Percentiles rank a stretch among this genome's conserved stretches.
These are phyloP conservation scores for Dipodomys merriami DNA, from an alignment of 2,113 vertebrate genomes.

Conservation along the genomic window DNA sequence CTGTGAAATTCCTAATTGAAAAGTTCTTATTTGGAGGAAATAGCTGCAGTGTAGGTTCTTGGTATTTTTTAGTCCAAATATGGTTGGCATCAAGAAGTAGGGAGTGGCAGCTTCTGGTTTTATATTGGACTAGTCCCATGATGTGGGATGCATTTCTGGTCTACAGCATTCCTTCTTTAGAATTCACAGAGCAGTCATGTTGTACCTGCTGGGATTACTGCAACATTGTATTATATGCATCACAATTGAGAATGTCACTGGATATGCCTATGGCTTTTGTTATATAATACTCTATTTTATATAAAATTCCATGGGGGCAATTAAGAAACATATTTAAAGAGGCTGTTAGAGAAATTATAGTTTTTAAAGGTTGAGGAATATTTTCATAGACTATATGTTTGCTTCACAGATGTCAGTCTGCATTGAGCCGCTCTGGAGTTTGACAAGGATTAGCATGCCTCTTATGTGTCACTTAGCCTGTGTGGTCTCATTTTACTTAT, in stretches of 20 bases:
- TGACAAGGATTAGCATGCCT: not conserved
- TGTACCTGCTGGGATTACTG: not conserved
- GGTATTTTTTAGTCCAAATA: not conserved
- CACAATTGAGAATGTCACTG: not conserved
- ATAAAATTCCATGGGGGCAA: not conserved
- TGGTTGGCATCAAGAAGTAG: not conserved
- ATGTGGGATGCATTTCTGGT: not conserved
- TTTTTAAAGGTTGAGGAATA: not conserved
- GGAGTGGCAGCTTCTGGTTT: not conserved
- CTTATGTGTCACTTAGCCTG: not conserved
- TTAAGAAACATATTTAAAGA: not conserved
- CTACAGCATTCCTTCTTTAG: not conserved
- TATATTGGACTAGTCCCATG: not conserved
- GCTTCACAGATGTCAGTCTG: not conserved
- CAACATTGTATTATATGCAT: not conserved
- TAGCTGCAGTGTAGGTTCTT: not conserved
- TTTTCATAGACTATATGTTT: not conserved
- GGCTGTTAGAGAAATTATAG: not conserved
- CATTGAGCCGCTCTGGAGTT: not conserved
- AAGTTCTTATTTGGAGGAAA: not conserved
- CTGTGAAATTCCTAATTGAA: not conserved
- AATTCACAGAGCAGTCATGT: not conserved
- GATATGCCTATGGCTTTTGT: not conserved
- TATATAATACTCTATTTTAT: not conserved
- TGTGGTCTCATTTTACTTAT: not conserved